Percentiles rank a stretch among this genome's conserved stretches.
Evolutionary conservation across 2,113 vertebrate species (phyloP).

Genomic region (Jaculus jaculus): DNA sequence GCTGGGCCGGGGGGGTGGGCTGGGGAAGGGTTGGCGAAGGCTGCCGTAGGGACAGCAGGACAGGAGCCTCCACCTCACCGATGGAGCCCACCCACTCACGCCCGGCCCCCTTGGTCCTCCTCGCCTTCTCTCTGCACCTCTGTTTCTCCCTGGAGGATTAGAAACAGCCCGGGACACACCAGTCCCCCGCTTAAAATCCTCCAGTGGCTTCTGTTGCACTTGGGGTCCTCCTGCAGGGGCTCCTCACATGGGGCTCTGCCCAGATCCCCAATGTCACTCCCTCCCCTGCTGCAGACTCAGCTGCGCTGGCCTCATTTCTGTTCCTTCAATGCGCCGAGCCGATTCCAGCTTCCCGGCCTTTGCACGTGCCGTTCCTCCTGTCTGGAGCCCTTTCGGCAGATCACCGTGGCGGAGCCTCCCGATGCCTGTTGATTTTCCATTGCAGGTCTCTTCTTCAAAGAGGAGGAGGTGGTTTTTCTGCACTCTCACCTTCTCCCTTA

Average conservation of each 20-base stretch:
- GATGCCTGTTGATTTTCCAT: background rate
- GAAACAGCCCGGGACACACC: background rate
- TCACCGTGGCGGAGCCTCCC: fast-evolving
- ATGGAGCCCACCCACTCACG: too few species aligned
- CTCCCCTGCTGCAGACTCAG: background rate
- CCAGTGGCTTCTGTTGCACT: background rate
- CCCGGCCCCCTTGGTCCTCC: background rate
- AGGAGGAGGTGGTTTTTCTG: background rate
- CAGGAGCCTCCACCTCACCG: background rate
- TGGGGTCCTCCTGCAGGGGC: background rate
- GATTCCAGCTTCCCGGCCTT: background rate
- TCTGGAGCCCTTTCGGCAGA: background rate
- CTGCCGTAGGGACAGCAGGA: fast-evolving
- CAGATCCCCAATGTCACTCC: background rate
- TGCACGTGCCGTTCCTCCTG: background rate
- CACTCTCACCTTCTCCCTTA: background rate
- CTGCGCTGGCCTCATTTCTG: background rate
- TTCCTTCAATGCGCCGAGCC: background rate
- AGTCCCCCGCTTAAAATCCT: background rate
- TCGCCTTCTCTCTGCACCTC: background rate
- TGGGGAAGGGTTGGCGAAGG: background rate
- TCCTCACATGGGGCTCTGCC: fast-evolving
- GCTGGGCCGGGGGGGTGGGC: too few species aligned
- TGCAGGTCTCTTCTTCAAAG: background rate
- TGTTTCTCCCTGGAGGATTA: background rate